Conservation (phyloP, 2,113 vertebrate genomes). For the Talpa occidentalis region DNA sequence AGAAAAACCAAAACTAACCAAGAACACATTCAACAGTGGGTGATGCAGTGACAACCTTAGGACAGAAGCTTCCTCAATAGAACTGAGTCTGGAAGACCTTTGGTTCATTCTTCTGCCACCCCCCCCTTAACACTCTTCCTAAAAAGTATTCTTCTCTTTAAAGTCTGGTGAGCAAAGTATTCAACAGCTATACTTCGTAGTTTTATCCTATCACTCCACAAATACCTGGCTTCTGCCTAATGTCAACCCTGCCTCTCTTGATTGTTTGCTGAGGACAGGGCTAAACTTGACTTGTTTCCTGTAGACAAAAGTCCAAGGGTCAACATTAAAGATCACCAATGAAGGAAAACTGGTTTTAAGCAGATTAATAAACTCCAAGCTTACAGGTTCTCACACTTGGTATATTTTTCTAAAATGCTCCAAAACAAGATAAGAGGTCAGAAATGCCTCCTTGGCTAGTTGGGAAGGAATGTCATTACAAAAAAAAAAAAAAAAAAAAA, state of each 20-base stretch:
- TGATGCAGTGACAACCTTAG: background rate
- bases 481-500: background rate
- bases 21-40: background rate
- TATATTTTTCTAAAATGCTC: conserved; percentile 46
- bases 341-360: conserved; percentile 54
- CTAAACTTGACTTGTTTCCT: conserved; percentile 49
- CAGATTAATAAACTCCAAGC: background rate
- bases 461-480: conserved; percentile 35
- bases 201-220: background rate
- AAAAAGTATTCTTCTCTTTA: conserved; percentile 17
- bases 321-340: conserved; percentile 5
- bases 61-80: background rate
- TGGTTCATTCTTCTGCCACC: background rate
- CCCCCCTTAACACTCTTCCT: background rate
- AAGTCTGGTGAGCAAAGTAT: background rate
- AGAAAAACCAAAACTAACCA: conserved; percentile 62
- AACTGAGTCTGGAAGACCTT: background rate
- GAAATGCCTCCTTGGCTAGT: background rate
- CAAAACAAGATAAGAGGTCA: conserved; percentile 21
- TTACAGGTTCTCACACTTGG: background rate
- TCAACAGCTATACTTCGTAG: background rate
- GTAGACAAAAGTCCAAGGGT: conserved; percentile 20
- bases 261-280: background rate
- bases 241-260: background rate
- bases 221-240: conserved; percentile 14